These are phyloP conservation scores for Drosophila fulvimacula DNA, from an alignment of 2,888 invertebrate genomes.

Conservation along the genomic window DNA sequence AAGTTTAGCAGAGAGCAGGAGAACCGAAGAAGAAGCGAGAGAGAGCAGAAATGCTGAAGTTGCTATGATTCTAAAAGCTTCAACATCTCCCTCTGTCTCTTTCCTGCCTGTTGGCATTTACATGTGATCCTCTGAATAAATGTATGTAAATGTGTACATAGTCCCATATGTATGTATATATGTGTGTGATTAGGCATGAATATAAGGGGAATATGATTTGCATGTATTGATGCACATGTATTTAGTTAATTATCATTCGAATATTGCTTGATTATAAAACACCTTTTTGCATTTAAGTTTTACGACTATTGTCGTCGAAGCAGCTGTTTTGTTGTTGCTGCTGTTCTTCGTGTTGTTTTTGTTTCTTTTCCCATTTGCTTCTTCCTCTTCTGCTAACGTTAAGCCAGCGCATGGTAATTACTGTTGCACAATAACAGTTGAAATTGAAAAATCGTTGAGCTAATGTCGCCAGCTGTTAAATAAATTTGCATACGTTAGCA, in stretches of 20 bases:
- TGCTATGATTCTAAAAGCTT: not conserved
- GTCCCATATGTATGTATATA: too few relatives aligned
- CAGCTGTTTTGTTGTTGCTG: constrained; percentile 34
- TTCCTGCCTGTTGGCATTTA: not conserved
- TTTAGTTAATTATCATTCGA: constrained; percentile 9
- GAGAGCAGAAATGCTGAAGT: too few relatives aligned
- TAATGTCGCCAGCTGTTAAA: constrained; percentile 38
- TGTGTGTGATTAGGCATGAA: not conserved
- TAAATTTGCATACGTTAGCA: constrained; percentile 40
- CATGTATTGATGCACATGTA: not conserved
- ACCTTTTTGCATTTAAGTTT: constrained; percentile 49
- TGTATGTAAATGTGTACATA: too few relatives aligned
- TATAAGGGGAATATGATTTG: not conserved
- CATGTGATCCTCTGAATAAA: too few relatives aligned
- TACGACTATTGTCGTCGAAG: constrained; percentile 11
- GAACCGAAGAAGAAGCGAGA: too few relatives aligned
- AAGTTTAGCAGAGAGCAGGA: too few relatives aligned
- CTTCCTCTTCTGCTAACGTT: constrained; percentile 1
- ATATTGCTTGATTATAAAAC: constrained; percentile 44
- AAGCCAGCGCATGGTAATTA: constrained; percentile 14
- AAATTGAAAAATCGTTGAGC: constrained; percentile 36
- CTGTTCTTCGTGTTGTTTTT: constrained; percentile 14
- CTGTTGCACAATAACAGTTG: constrained; percentile 20
- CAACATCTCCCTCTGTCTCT: not conserved
- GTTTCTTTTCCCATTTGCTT: not conserved